Evolutionary conservation across 2,113 vertebrate genomes (phyloP).

Genomic region (Xenopus laevis): DNA sequence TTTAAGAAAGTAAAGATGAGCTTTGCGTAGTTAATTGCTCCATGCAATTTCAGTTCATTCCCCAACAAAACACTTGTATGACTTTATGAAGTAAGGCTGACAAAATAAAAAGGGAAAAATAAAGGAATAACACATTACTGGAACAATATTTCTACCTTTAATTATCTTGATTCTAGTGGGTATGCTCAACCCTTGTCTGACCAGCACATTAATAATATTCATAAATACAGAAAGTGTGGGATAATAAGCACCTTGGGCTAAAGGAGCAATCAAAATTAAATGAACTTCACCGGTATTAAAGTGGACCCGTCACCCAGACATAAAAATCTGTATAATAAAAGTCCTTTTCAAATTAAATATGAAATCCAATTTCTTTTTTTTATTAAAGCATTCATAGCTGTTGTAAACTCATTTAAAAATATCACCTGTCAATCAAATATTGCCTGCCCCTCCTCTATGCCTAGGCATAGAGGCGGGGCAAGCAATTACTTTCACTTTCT

Average conservation of each 20-base stretch:
- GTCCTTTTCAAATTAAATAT: too few relatives aligned
- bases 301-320: too few relatives aligned
- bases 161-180: slow-evolving; percentile 67
- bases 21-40: not conserved
- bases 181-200: slow-evolving; percentile 64
- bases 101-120: slow-evolving; percentile 60
- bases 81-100: slow-evolving; percentile 47
- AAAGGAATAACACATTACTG: slow-evolving; percentile 54
- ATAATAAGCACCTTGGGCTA: slow-evolving; percentile 68
- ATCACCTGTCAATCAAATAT: too few relatives aligned
- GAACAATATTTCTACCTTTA: slow-evolving; percentile 66
- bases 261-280: slow-evolving; percentile 68
- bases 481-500: too few relatives aligned
- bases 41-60: slow-evolving; percentile 7
- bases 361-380: too few relatives aligned
- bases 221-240: slow-evolving; percentile 74
- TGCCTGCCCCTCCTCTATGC: too few relatives aligned
- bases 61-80: slow-evolving; percentile 40
- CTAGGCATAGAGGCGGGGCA: too few relatives aligned
- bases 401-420: too few relatives aligned
- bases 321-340: too few relatives aligned
- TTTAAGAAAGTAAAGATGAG: slow-evolving; percentile 2
- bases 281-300: slow-evolving; percentile 74
- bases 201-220: slow-evolving; percentile 73
- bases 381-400: too few relatives aligned